Evolutionary conservation across 1,140 invertebrate genomes (phyloP), one percentile per base, ranked within the genome.

Genomic region (Hestina assimilis): DNA sequence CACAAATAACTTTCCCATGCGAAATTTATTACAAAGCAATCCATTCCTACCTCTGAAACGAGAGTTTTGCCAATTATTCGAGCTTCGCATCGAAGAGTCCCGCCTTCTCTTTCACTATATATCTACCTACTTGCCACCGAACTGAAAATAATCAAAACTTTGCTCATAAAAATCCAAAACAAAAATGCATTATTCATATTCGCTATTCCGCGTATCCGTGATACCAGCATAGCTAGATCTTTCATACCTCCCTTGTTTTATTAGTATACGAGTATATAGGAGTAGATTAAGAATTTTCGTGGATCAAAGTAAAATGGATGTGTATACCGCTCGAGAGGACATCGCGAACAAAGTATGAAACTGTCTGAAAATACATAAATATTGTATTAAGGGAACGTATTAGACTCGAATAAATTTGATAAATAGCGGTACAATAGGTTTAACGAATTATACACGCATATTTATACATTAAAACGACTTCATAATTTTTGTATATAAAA

Each of bases 131-230:
- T 74, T 74, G 66, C 63, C 76, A 72, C 62, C 72, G 71, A 85
- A 86, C 80, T 84, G 83, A 84, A 88, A 86, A 88, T 88, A 86
- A 88, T 86, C 83, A 88, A 85, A 88, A 88, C 82, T 88, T 88
- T 85, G 19, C 82, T 78, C 85, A 88, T 88, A 88, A 88, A 88
- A 88, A 86, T 88, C 82, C 80, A 83, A 88, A 88, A 88, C 85
- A 88, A 88, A 86, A 88, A 88, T 88, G 81, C 85, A 88, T 88
- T 86, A 88, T 88, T 88, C 85, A 88, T 88, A 86, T 72, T 83
- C 73, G 72, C 72, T 72, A 70, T 75, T 76, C 68, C 62, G 70
- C 68, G 71, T 80, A 73, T 66, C 56, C 59, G 19, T 48, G 33
- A 43, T 14, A 50, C 83, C 81, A 80, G 35, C 53, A 15, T 75